Conservation (phyloP, 2,113 vertebrate genomes). For the Cricetomys ansorgei region DNA sequence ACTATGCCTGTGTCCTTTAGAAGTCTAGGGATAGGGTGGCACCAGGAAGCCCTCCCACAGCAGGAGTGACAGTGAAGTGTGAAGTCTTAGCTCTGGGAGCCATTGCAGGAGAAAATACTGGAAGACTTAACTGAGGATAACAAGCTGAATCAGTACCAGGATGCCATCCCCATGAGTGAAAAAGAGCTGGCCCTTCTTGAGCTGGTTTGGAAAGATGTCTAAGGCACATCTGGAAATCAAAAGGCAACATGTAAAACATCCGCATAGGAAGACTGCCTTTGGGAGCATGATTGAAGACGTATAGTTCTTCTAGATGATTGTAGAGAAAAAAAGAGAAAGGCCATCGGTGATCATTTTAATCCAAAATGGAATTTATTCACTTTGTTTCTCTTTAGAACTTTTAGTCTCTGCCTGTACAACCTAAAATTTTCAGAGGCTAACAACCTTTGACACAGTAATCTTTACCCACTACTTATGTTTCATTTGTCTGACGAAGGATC, state of each 20-base stretch:
- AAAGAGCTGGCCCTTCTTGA: not conserved
- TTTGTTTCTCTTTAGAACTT: not conserved
- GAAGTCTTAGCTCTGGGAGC: fast-evolving
- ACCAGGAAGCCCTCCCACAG: too few relatives aligned
- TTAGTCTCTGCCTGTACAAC: not conserved
- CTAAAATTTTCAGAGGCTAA: not conserved
- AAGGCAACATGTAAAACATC: not conserved
- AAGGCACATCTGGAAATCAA: not conserved
- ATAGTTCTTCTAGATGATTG: not conserved
- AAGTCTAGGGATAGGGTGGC: too few relatives aligned
- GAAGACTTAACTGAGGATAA: not conserved
- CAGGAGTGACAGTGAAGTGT: fast-evolving
- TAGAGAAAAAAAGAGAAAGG: not conserved
- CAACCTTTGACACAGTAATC: not conserved
- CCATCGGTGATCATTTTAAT: too few relatives aligned
- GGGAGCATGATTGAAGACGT: not conserved
- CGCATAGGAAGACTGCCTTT: fast-evolving
- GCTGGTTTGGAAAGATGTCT: too few relatives aligned
- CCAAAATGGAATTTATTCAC: not conserved
- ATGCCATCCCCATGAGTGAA: not conserved
- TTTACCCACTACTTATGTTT: not conserved
- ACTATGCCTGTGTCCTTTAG: too few relatives aligned
- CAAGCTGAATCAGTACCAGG: not conserved
- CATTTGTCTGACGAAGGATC: not conserved
- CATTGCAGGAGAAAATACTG: not conserved